Conservation (phyloP, 2,113 vertebrate species). For the Psittacara wagleri region DNA sequence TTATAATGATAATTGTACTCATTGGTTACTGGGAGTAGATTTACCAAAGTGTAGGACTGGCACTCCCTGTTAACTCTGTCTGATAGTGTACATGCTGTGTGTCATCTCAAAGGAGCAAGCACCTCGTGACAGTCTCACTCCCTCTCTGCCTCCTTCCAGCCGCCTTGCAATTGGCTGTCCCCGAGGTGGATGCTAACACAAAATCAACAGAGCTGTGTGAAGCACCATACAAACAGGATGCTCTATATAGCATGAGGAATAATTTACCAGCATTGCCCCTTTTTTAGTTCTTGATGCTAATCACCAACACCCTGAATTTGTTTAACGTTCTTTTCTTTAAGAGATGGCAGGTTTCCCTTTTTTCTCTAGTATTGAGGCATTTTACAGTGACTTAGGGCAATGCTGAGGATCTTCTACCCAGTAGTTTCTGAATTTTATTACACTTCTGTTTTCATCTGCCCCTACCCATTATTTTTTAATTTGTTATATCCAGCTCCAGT, state of each 20-base stretch:
- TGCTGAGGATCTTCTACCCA: not conserved
- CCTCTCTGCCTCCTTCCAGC: not conserved
- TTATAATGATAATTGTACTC: not conserved
- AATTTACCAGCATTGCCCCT: not conserved
- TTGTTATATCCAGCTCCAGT: not conserved
- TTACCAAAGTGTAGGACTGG: not conserved
- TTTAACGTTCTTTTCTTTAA: not conserved
- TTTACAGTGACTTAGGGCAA: not conserved
- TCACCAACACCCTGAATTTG: not conserved
- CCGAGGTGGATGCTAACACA: not conserved
- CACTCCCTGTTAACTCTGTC: not conserved
- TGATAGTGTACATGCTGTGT: not conserved
- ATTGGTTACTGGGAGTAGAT: not conserved
- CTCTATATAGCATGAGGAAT: not conserved
- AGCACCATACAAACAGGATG: not conserved
- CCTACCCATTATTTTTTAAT: not conserved
- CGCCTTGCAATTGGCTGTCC: not conserved
- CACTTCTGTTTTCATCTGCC: not conserved
- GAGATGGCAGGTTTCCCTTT: not conserved
- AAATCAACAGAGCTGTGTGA: not conserved
- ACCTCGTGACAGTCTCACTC: not conserved
- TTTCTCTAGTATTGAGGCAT: not conserved
- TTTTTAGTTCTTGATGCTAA: not conserved
- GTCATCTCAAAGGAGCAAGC: not conserved
- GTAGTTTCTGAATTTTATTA: not conserved